Evolutionary conservation across 2,888 invertebrate species (phyloP).

Genomic region (Rotaria magnacalcarata): DNA sequence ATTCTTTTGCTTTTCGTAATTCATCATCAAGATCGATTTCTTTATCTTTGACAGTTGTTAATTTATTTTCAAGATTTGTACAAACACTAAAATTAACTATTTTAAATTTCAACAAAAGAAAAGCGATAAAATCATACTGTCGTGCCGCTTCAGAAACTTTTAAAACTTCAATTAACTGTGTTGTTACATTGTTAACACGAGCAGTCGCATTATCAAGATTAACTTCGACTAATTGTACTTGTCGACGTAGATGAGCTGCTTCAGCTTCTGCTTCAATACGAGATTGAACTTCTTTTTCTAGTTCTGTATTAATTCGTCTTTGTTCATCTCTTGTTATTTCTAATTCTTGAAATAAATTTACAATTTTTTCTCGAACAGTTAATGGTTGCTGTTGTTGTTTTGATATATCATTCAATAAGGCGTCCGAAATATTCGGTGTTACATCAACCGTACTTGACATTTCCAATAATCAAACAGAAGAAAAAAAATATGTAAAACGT

Average conservation of each 20-base stretch:
- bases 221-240: constrained; percentile 33
- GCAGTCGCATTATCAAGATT: constrained; percentile 26
- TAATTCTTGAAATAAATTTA: constrained; percentile 21
- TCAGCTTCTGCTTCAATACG: constrained; percentile 24
- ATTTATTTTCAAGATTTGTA: background rate
- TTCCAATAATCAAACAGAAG: background rate
- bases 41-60: constrained; percentile 13
- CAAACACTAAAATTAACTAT: background rate
- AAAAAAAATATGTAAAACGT: background rate
- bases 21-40: constrained; percentile 35
- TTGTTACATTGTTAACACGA: background rate
- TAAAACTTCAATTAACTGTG: constrained; percentile 9
- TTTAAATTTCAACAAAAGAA: background rate
- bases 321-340: background rate
- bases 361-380: constrained; percentile 33
- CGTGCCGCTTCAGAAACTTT: constrained; percentile 6
- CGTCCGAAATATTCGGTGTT: background rate
- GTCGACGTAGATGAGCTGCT: constrained; percentile 1
- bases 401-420: background rate
- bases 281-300: background rate
- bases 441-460: constrained; percentile 13
- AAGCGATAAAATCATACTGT: background rate
- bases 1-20: background rate
- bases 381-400: background rate
- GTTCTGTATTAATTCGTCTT: background rate